A percentile compares a stretch with the other conserved stretches of the same genome.
phyloP scores from a whole-genome alignment of 1,140 invertebrate species.

The Dryas iulia region DNA sequence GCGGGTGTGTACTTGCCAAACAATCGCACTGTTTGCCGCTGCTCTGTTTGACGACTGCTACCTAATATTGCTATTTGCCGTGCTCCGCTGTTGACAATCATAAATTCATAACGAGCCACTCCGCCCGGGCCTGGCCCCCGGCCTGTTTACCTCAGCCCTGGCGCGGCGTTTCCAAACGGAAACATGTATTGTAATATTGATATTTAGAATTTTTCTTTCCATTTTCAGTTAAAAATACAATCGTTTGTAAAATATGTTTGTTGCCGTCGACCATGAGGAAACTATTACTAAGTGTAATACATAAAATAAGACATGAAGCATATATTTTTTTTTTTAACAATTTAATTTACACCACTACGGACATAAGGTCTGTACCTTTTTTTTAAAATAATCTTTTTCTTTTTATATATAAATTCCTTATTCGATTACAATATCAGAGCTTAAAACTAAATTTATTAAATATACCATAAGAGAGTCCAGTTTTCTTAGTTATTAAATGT shows the following conservation, averaged over 20 bases:
- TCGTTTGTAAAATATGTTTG: not conserved
- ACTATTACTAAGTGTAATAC: too few relatives aligned
- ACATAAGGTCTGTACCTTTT: too few relatives aligned
- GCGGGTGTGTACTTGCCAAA: constrained; percentile 24
- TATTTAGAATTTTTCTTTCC: not conserved
- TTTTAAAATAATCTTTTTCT: too few relatives aligned
- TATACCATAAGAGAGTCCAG: too few relatives aligned
- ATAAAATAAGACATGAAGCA: too few relatives aligned
- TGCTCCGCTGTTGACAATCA: constrained; percentile 38
- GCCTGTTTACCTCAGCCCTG: not conserved
- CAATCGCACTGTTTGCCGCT: constrained; percentile 33
- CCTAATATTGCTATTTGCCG: constrained; percentile 42
- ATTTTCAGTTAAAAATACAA: not conserved
- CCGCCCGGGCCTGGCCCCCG: constrained; percentile 10
- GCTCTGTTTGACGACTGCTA: constrained; percentile 40
- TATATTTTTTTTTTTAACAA: too few relatives aligned
- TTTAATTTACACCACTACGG: too few relatives aligned
- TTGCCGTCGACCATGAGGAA: too few relatives aligned
- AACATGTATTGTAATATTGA: not conserved
- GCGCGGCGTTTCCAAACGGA: not conserved
- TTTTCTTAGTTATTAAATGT: too few relatives aligned
- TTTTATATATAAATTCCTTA: too few relatives aligned
- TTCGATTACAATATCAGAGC: too few relatives aligned
- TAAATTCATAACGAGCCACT: constrained; percentile 44
- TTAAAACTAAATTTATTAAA: too few relatives aligned